These are phyloP conservation scores for Dioctria rufipes DNA, from an alignment of 2,888 invertebrate genomes.

Conservation along the genomic window DNA sequence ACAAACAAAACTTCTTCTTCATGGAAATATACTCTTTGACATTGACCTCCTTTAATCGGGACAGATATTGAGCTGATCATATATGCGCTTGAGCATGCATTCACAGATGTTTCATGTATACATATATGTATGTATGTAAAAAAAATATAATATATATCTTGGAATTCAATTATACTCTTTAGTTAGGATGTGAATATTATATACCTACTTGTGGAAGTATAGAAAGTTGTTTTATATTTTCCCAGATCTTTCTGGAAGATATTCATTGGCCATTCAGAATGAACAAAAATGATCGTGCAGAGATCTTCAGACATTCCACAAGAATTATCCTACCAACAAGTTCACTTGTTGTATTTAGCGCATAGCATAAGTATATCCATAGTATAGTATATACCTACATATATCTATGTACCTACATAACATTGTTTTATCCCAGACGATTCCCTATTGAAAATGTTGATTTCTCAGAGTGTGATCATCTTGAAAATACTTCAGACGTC, in stretches of 20 bases:
- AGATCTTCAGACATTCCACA: constrained; percentile 32
- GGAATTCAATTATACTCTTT: no score
- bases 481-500: neutral
- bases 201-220: no score
- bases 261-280: no score
- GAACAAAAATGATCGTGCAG: constrained; percentile 18
- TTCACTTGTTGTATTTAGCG: neutral
- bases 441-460: neutral
- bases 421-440: constrained; percentile 5
- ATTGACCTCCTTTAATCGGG: constrained; percentile 31
- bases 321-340: constrained; percentile 15
- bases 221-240: no score
- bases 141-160: no score
- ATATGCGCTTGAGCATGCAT: no score
- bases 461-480: neutral
- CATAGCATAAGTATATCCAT: neutral
- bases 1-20: neutral
- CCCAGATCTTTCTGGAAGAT: no score
- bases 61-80: neutral
- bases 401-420: neutral
- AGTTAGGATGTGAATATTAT: no score
- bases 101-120: no score
- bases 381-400: neutral
- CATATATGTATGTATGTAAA: no score
- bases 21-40: neutral